These are phyloP conservation scores for Loriculus beryllinus DNA, from an alignment of 2,797 vertebrate genomes.

Conservation along the genomic window DNA sequence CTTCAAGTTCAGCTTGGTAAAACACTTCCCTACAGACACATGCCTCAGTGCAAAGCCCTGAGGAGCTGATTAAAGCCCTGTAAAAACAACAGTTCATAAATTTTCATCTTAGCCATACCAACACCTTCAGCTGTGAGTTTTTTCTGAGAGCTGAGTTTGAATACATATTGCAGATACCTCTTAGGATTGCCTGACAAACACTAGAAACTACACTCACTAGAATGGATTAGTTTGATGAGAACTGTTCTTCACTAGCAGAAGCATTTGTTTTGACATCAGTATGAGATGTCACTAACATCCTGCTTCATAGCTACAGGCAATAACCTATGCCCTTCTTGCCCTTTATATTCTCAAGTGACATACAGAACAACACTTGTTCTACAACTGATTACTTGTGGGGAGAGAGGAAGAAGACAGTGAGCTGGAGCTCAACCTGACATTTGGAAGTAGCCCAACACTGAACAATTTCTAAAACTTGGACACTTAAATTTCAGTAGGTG, in stretches of 20 bases:
- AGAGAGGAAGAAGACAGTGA: background rate
- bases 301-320: background rate
- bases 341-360: background rate
- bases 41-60: no score
- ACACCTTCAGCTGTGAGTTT: background rate
- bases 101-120: background rate
- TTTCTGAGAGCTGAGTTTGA: background rate
- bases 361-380: background rate
- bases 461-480: background rate
- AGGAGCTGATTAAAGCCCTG: background rate
- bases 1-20: background rate
- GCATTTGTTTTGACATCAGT: background rate
- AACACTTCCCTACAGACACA: background rate
- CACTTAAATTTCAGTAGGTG: background rate
- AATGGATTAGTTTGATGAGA: background rate
- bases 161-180: background rate
- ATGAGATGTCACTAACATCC: background rate
- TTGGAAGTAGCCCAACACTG: background rate
- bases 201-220: background rate
- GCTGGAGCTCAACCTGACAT: background rate
- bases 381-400: background rate
- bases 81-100: background rate
- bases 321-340: background rate
- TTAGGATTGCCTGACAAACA: background rate
- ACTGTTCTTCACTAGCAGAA: background rate